These are phyloP conservation scores for Lagorchestes hirsutus DNA, from an alignment of 2,797 vertebrate genomes.

Conservation along the genomic window DNA sequence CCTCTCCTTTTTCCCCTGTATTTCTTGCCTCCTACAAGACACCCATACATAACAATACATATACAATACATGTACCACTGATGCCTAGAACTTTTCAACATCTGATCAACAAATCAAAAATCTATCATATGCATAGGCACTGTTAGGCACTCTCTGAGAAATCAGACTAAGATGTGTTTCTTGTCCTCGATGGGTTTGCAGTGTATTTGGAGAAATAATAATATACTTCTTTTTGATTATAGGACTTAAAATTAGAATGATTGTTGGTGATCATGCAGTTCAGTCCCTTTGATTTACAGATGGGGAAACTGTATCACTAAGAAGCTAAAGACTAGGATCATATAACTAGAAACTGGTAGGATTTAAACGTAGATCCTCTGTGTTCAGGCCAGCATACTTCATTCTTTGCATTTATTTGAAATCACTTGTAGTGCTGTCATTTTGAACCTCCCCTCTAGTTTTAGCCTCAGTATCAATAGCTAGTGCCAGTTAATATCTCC, in stretches of 20 bases:
- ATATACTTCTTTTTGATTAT: not conserved
- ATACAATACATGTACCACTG: not conserved
- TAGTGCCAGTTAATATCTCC: not conserved
- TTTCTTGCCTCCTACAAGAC: not conserved
- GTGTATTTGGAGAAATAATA: not conserved
- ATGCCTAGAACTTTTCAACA: not conserved
- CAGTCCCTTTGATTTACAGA: not conserved
- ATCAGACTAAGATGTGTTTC: not conserved
- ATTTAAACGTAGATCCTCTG: not conserved
- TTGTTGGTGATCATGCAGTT: not conserved
- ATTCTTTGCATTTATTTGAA: not conserved
- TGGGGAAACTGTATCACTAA: not conserved
- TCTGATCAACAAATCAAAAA: not conserved
- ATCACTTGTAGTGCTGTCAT: not conserved
- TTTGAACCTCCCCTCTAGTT: not conserved
- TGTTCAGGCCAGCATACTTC: not conserved
- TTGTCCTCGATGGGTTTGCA: not conserved
- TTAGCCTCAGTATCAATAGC: not conserved
- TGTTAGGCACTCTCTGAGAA: not conserved
- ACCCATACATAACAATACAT: not conserved
- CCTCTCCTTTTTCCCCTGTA: not conserved
- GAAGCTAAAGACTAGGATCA: not conserved
- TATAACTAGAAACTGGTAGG: not conserved
- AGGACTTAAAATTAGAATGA: not conserved
- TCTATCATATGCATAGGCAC: not conserved